Base-by-base conservation (phyloP, 2,888 invertebrate genomes). In the Cheilosia variabilis region DNA sequence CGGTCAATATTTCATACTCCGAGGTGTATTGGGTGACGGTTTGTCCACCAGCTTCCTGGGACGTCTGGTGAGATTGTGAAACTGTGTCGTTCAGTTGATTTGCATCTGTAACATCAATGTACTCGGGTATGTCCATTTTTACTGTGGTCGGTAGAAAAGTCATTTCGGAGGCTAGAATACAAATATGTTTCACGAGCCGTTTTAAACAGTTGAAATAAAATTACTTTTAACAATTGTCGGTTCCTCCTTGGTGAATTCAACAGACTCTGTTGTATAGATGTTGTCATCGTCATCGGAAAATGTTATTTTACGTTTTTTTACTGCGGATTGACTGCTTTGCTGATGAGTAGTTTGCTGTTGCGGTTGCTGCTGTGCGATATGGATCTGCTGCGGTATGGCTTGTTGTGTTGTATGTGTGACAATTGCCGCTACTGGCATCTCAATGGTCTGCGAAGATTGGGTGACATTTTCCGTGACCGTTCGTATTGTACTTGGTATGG, bases 121-220 rank as follows among this genome's bases (percentile, higher is more conserved):
- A 94, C 88, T 94, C 94, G 22, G 94, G 94, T 91, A 94, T 93
- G 89, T 94, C 94, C 90, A 94, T 90, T 90, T 94, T 94, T 19
- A 94, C 91, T 77, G 93, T 92, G 83, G 93, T 92, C 31, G 92
- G 91, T 66, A 92, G 88, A 80, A 91, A 92, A n/a, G 91, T 90
- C 90, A 92, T 90, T 91, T 92, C 92, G 45, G 93, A 91, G 72
- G 91, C 92, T 92, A 57, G 5, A 87, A 87, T 43, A n/a, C n/a
- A 62, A 19, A 60, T 4, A 24, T 45, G 7, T 66, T 41, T 52
- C 7, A 27, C 19, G 13, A 7, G 13, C 3, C 2, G 10, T 15
- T 24, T 19, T 17, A 4, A n/a, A 50, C 17, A 24, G 19, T 10
- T 22, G 1, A n/a, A 19, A 13, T 22, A 31, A 6, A 5, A 84